Percentiles rank a stretch among this genome's conserved stretches.
phyloP scores from a whole-genome alignment of 92 coral and sea anemone species.

The Actinostola sp. region DNA sequence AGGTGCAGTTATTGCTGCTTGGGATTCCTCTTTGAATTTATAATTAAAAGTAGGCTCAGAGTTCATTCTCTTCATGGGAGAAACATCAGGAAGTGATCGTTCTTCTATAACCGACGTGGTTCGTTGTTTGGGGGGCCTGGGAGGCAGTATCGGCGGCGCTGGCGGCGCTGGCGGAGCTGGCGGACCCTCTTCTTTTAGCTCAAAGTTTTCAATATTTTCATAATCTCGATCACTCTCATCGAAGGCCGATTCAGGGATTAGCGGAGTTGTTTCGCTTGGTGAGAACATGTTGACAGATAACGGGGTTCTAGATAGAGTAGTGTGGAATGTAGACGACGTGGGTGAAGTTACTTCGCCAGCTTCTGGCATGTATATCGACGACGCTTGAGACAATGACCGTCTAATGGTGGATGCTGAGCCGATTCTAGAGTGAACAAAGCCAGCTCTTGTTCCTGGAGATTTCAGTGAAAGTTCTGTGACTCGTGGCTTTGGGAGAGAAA shows the following conservation, averaged over 20 bases:
- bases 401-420: slow-evolving; percentile 65
- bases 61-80: slow-evolving; percentile 45
- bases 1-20: slow-evolving; percentile 16
- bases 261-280: slow-evolving; percentile 63
- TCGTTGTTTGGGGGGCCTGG: slow-evolving; percentile 66
- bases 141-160: slow-evolving; percentile 80
- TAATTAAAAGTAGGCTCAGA: slow-evolving; percentile 41
- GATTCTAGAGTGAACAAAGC: slow-evolving; percentile 64
- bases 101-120: slow-evolving; percentile 64
- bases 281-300: slow-evolving; percentile 50
- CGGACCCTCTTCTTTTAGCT: slow-evolving; percentile 63
- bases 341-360: slow-evolving; percentile 41
- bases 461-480: slow-evolving; percentile 75
- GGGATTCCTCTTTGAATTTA: slow-evolving; percentile 15
- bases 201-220: slow-evolving; percentile 84
- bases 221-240: slow-evolving; percentile 83
- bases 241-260: slow-evolving; percentile 67
- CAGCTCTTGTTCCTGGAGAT: slow-evolving; percentile 84
- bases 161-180: slow-evolving; percentile 52
- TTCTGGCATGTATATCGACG: slow-evolving; percentile 58
- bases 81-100: slow-evolving; percentile 28
- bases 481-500: slow-evolving; percentile 78
- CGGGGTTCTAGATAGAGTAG: slow-evolving; percentile 59
- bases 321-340: slow-evolving; percentile 49
- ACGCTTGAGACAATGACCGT: slow-evolving; percentile 58